Evolutionary conservation across 2,113 vertebrate species (phyloP), one percentile per base, ranked within the genome.

Genomic region (Silurus meridionalis): DNA sequence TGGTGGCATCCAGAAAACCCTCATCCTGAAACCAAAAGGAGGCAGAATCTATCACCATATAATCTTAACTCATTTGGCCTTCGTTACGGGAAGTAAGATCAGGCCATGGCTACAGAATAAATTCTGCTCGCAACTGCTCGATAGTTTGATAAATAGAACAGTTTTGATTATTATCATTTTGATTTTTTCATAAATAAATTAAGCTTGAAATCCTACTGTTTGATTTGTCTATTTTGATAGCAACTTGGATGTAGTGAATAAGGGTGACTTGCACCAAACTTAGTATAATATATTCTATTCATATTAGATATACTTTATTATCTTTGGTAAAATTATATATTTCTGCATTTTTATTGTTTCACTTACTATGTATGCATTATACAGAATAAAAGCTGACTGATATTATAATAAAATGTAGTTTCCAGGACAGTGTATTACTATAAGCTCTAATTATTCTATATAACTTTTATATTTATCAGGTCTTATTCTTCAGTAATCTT

Each of bases 31-130:
- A 87, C 86, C 87, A 92, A 93, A 79, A 94, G 91, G 84, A 90
- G 90, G 3, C 91, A 92, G 71, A 92, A 94, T 75, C 86, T 92
- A n/a, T 88, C 93, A 0, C 72, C 94, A 28, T 95, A 94, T 89
- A 95, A 95, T 87, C 95, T 94, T 91, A 96, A 96, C 83, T 94
- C 95, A 10, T 96, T 96, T 1, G 95, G 95, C 11, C 90, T 96
- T 63, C 93, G 95, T 85, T 95, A 95, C 0, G 95, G 95, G 60
- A 93, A 94, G 90, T 90, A 93, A 86, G 83, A 83, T n/a, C 53
- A 66, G 21, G 28, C 28, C 57, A 37, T 80, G 57, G 28, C 28
- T 61, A 61, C 57, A 64, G 60, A 64, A 64, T 50, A 13, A 80
- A 64, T 78, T 53, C 50, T 77, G 57, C 9, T 52, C 67, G n/a